Evolutionary conservation across 2,888 invertebrate species (phyloP), one percentile per base, ranked within the genome.

Genomic region (Pemphredon lugubris): DNA sequence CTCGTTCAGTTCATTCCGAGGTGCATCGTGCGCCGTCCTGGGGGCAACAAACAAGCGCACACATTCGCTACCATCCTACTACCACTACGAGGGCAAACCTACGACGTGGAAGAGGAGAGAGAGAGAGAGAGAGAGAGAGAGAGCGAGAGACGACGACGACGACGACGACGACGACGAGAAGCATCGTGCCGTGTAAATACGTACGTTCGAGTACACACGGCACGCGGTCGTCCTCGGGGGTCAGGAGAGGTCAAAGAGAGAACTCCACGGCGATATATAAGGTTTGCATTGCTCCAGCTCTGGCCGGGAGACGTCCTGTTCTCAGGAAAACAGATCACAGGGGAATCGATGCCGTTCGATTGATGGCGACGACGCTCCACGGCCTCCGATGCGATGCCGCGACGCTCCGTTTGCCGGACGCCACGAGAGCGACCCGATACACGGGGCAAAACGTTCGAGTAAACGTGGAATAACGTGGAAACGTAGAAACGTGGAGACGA

Each of bases 201-300:
- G 76, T 61, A 68, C 54, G 53, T 66, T 44, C 58, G 63, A 63
- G 73, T 74, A 66, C 66, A 75, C 66, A 60, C 44, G 54, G 67
- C 68, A 73, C 73, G 70, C 66, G 73, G 72, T 58, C 73, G 61
- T 75, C 71, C 75, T 73, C 67, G 51, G 64, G 69, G 85, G 84
- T 85, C 84, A 84, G 71, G 58, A 53, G 78, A 81, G 85, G 83
- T 85, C 85, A 83, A 75, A 83, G 76, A 83, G 76, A 76, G 81
- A 77, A 73, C 76, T 68, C 68, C 68, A 76, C 72, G 74, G 67
- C 72, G 61, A 71, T 79, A 77, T 79, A 79, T 75, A 79, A 74
- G 71, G 57, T 60, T 57, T 48, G 58, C 48, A 65, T 60, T 68
- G 79, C 80, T 72, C 75, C 75, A 68, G 75, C 72, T 69, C 76